Evolutionary conservation across 2,797 vertebrate species (phyloP).

Genomic region (Bradypodion ventrale): DNA sequence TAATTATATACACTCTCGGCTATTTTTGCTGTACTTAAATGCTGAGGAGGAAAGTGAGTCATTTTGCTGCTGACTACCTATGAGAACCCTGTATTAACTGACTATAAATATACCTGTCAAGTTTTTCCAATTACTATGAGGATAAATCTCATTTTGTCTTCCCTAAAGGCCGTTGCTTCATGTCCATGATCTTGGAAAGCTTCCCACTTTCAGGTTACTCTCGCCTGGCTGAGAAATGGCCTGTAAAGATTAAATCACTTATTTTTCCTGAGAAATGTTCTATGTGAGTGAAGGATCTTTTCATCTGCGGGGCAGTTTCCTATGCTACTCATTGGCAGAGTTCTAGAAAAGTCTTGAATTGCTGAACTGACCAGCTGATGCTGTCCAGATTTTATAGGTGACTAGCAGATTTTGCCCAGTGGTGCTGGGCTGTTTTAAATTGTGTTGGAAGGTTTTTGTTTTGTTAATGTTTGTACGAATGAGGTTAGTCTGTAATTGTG

Average conservation of each 20-base stretch:
- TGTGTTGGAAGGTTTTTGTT: too few species aligned
- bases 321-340: not conserved
- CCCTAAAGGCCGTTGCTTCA: fast-evolving
- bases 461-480: too few species aligned
- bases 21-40: not conserved
- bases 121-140: constrained; percentile 16
- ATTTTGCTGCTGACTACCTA: constrained; percentile 20
- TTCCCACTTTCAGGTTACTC: fast-evolving
- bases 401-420: too few species aligned
- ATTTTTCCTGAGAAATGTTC: not conserved
- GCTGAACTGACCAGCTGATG: too few species aligned
- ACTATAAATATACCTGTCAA: not conserved
- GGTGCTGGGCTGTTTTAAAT: too few species aligned
- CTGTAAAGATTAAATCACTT: fast-evolving
- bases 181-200: not conserved
- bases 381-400: too few species aligned
- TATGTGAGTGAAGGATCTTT: constrained; percentile 49
- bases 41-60: constrained; percentile 27
- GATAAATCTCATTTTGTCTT: not conserved
- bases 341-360: not conserved
- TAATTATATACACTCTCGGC: constrained; percentile 41
- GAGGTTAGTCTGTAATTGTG: too few species aligned
- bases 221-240: constrained; percentile 22
- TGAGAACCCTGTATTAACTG: not conserved
- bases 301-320: not conserved